These are phyloP conservation scores for Atopsyche davidsoni DNA, from an alignment of 1,140 invertebrate species.

Conservation along the genomic window DNA sequence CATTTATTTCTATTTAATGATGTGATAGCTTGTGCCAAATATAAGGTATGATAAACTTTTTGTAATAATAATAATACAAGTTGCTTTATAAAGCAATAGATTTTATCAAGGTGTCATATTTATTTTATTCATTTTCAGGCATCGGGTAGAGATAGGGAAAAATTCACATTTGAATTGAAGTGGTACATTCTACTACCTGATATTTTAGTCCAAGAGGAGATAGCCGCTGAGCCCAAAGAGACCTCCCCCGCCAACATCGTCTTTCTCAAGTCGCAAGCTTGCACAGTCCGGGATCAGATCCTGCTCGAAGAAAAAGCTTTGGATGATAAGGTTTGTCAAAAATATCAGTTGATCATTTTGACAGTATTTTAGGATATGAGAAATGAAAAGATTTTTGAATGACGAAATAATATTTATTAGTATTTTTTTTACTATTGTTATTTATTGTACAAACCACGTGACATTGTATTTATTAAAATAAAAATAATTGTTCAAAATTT, in stretches of 20 bases:
- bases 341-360: no score
- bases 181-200: constrained; percentile 85
- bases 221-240: constrained; percentile 56
- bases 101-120: no score
- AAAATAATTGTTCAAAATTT: not conserved
- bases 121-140: constrained; percentile 45
- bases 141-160: constrained; percentile 71
- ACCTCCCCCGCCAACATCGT: constrained; percentile 76
- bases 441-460: no score
- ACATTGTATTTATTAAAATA: no score
- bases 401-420: constrained; percentile 3
- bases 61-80: not conserved
- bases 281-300: constrained; percentile 78
- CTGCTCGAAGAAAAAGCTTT: constrained; percentile 66
- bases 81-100: no score
- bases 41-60: constrained; percentile 57
- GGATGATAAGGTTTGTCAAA: constrained; percentile 55
- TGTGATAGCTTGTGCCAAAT: constrained; percentile 91
- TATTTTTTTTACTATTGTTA: no score
- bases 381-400: no score
- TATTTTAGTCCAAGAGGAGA: constrained; percentile 63
- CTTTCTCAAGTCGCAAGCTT: constrained; percentile 76
- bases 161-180: constrained; percentile 87
- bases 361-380: no score
- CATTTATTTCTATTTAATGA: constrained; percentile 94